Percentiles rank a stretch among this genome's conserved stretches.
Evolutionary conservation across 2,888 invertebrate genomes (phyloP).

Genomic region (Laspeyria flexula): DNA sequence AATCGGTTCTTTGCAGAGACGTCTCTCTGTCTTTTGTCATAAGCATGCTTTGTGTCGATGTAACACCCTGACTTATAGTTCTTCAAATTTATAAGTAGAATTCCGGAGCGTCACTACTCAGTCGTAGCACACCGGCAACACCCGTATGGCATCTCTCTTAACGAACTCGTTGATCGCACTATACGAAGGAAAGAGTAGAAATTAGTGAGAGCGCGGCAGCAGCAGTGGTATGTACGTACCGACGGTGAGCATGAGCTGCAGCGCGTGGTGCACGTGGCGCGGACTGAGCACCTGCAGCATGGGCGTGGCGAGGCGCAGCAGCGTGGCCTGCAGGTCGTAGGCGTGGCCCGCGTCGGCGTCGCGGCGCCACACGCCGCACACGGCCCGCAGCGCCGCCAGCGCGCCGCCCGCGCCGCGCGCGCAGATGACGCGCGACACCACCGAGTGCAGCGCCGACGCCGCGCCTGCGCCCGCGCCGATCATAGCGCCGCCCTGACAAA

Average conservation of each 20-base stretch:
- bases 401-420: conserved; percentile 66
- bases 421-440: conserved; percentile 71
- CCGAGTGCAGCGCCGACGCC: conserved; percentile 65
- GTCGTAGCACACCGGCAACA: too few relatives aligned
- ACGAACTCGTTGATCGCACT: too few relatives aligned
- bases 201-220: too few relatives aligned
- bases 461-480: conserved; percentile 76
- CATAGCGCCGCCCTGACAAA: conserved; percentile 64
- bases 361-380: conserved; percentile 89
- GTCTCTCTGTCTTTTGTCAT: too few relatives aligned
- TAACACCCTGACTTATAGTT: too few relatives aligned
- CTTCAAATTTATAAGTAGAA: too few relatives aligned
- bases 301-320: conserved; percentile 90
- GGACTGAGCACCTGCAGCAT: conserved; percentile 89
- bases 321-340: conserved; percentile 60
- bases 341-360: conserved; percentile 59
- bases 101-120: too few relatives aligned
- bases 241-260: conserved; percentile 90
- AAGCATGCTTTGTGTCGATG: too few relatives aligned
- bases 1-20: too few relatives aligned
- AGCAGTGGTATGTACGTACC: too few relatives aligned
- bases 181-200: too few relatives aligned
- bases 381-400: conserved; percentile 60
- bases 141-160: too few relatives aligned
- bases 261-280: conserved; percentile 86